Evolutionary conservation across 2,888 invertebrate genomes (phyloP).

Genomic region (Xestia c-nigrum): DNA sequence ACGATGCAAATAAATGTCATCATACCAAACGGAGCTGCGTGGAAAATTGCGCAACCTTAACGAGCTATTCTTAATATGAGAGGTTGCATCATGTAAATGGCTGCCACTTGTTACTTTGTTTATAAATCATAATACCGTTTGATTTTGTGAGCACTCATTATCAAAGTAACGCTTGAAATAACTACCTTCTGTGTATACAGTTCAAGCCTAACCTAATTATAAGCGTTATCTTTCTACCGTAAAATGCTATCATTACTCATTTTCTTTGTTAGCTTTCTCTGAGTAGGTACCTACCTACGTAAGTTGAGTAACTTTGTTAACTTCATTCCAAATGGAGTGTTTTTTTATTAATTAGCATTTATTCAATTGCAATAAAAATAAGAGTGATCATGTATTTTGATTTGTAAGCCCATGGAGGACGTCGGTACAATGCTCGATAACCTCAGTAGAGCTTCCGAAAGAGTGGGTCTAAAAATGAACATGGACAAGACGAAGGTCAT

Average conservation of each 20-base stretch:
- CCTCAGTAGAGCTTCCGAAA: no score
- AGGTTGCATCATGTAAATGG: conserved; percentile 51
- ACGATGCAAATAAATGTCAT: conserved; percentile 73
- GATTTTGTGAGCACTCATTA: conserved; percentile 53
- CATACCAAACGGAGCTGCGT: conserved; percentile 65
- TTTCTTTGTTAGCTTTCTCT: conserved; percentile 36
- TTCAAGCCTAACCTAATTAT: conserved; percentile 30
- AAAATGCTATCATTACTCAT: conserved; percentile 32
- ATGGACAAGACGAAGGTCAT: no score
- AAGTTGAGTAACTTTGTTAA: conserved; percentile 17
- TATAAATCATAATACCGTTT: conserved; percentile 58
- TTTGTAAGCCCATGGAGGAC: no score
- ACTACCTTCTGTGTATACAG: conserved; percentile 31
- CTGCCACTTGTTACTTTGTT: conserved; percentile 60
- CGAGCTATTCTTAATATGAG: conserved; percentile 53
- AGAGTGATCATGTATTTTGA: not conserved
- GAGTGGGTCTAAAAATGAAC: no score
- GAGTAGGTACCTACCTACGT: not conserved
- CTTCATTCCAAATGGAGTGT: not conserved
- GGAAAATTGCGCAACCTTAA: conserved; percentile 66
- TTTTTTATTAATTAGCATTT: not conserved
- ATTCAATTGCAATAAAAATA: not conserved
- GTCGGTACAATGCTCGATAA: no score
- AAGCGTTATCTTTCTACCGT: conserved; percentile 26
- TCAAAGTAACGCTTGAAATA: conserved; percentile 49